Conservation (phyloP, 1,140 invertebrate genomes). For the Cotesia chilonis region DNA sequence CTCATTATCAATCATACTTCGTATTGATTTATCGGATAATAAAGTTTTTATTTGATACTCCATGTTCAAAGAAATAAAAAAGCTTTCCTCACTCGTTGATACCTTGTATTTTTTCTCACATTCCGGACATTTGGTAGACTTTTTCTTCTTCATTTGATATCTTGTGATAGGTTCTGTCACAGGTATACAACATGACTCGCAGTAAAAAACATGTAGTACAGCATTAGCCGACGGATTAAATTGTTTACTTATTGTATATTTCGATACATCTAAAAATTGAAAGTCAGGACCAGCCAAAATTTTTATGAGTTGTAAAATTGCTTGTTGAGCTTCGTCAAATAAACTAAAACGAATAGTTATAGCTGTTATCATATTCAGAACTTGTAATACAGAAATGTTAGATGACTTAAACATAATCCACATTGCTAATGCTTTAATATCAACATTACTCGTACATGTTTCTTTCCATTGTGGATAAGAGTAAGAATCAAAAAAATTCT, state of each 20-base stretch:
- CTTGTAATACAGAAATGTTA: slow-evolving; percentile 33
- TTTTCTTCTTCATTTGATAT: slow-evolving; percentile 13
- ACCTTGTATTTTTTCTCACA: slow-evolving; percentile 35
- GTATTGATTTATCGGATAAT: slow-evolving; percentile 22
- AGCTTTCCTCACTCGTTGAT: slow-evolving; percentile 25
- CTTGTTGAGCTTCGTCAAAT: slow-evolving; percentile 31
- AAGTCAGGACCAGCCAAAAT: slow-evolving; percentile 40
- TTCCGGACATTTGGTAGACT: slow-evolving; percentile 18
- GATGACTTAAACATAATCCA: slow-evolving; percentile 40
- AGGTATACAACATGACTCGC: slow-evolving; percentile 26
- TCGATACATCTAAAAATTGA: slow-evolving; percentile 35
- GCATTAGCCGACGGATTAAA: slow-evolving; percentile 30
- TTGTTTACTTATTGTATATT: slow-evolving; percentile 36
- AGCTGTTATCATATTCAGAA: slow-evolving; percentile 38
- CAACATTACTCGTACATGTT: no score
- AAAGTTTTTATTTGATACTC: slow-evolving; percentile 39
- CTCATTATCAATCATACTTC: slow-evolving; percentile 17
- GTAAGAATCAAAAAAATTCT: slow-evolving; percentile 3
- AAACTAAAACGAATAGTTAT: slow-evolving; percentile 36
- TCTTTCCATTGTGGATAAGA: no score
- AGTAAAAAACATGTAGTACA: slow-evolving; percentile 39
- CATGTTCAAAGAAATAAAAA: slow-evolving; percentile 34
- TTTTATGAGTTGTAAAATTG: slow-evolving; percentile 35
- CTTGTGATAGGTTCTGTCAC: slow-evolving; percentile 31
- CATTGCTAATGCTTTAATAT: not conserved